Evolutionary conservation across 2,113 vertebrate genomes (phyloP).

Genomic region (Stictonetta naevosa): DNA sequence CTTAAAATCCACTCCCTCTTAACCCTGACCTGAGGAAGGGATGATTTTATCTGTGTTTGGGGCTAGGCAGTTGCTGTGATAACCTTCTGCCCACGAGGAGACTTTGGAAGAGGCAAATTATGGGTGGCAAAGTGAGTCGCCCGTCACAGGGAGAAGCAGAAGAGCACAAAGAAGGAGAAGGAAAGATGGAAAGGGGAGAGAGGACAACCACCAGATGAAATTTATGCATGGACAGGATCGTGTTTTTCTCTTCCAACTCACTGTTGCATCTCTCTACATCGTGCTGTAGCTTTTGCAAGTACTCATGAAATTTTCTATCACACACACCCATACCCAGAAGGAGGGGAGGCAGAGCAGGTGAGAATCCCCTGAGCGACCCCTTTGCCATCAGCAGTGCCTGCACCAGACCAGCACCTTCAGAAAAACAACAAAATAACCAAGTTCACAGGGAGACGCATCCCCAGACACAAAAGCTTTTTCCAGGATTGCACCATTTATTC

Average conservation of each 20-base stretch:
- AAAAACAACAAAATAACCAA: background rate
- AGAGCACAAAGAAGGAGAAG: background rate
- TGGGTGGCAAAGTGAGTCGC: background rate
- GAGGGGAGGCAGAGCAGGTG: background rate
- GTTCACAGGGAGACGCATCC: background rate
- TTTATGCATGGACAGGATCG: fast-evolving
- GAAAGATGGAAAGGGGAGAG: background rate
- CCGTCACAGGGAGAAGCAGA: background rate
- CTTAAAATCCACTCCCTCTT: background rate
- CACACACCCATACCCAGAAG: no score
- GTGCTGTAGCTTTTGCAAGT: background rate
- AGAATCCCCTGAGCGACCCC: background rate
- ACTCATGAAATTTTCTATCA: background rate
- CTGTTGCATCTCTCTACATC: background rate
- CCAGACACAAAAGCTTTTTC: background rate
- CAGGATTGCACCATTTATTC: background rate
- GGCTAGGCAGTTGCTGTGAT: background rate
- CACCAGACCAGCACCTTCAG: background rate
- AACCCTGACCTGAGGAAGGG: background rate
- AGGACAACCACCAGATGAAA: background rate
- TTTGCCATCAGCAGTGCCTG: background rate
- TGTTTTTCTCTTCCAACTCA: background rate
- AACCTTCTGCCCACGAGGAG: background rate
- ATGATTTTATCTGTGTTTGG: background rate
- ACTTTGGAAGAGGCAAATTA: slow-evolving; percentile 10